Base-by-base conservation (phyloP, 2,888 invertebrate genomes). In the Dinocampus coccinellae region DNA sequence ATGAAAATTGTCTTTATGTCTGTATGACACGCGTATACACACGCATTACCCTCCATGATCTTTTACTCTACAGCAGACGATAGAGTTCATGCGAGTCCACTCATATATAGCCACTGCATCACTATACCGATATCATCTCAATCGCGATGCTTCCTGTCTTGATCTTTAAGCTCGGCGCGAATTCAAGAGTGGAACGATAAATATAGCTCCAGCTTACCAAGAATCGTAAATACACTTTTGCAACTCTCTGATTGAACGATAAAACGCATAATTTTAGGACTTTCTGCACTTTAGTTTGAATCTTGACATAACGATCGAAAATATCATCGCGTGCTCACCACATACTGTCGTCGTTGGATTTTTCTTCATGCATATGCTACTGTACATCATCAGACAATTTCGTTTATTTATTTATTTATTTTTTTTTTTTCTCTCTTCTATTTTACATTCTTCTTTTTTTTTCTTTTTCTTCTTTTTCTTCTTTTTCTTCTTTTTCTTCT, bases 181-280 rank as follows among this genome's bases (percentile, higher is more conserved):
- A 67, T 73, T 73, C 63, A 69, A 69, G 76, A 75, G 75, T 72
- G 73, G 75, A 76, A 77, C 75, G 77, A 77, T 81, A 80, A 81
- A 82, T 80, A 82, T 81, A 81, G 79, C 80, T 26, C 78, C 79
- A 47, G 10, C 24, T 55, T 82, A 82, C 81, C 75, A 77, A 79
- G 81, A 81, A 82, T 75, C 77, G 78, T 78, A 79, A 78, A 78
- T 77, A 80, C 73, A 61, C 67, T 47, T 76, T 76, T 74, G 74
- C 75, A 75, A 47, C 47, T 20, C 77, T 75, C 78, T 79, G 82
- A 81, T 82, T 78, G 76, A 66, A 77, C 79, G 82, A 82, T 82
- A 82, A 81, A 80, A 76, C 72, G 78, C 78, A 82, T 82, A 81
- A 81, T 82, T 82, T 82, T 81, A 80, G 79, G 78, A 80, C 80